Base-by-base conservation (phyloP, 1,140 invertebrate species). In the Eriosoma lanigerum region DNA sequence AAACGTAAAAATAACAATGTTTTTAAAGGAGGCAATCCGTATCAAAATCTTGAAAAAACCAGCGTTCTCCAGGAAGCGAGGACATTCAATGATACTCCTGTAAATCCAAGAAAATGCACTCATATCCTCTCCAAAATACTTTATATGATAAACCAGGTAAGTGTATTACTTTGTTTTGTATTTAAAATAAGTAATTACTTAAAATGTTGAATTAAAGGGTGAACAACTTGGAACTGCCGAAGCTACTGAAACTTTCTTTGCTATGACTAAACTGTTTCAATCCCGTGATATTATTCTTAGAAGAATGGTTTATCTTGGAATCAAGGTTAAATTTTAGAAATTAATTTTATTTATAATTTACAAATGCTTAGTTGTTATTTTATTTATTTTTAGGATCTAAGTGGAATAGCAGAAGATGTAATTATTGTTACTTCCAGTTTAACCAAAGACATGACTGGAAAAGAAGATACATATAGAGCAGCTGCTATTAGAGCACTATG, bases 371-470 rank as follows among this genome's bases (percentile, higher is more conserved):
- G 13, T 46, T n/a, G 21, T 66, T n/a, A 15, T 1, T 21, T 52
- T 13, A 15, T n/a, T 32, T 26, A 78, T 78, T 58, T 5, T 48
- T 26, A 78, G 66, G 97, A 99, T 85, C 87, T 99, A 83, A 96
- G 95, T 84, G 90, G 90, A 21, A 89, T 98, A 81, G 97, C 98
- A 8, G 96, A 99, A 85, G 97, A 99, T 91, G 97, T 99, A 4
- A 99, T 99, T 82, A 99, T 99, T 85, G 98, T 99, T 0, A 99
- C 97, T 6, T 96, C 92, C 68, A 97, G 95, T 84, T 88, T 99
- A 68, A 99, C 97, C 10, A 99, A 99, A 86, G 98, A 99, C 85
- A 99, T 99, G 97, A 99, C 97, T 66, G 96, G 97, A 1, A 97
- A 96, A 84, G 97, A 99, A 86, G 97, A 99, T 87, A 87, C 96